These are phyloP conservation scores for Sebastes trivittatus DNA, from an alignment of 2,797 vertebrate genomes.

Conservation along the genomic window DNA sequence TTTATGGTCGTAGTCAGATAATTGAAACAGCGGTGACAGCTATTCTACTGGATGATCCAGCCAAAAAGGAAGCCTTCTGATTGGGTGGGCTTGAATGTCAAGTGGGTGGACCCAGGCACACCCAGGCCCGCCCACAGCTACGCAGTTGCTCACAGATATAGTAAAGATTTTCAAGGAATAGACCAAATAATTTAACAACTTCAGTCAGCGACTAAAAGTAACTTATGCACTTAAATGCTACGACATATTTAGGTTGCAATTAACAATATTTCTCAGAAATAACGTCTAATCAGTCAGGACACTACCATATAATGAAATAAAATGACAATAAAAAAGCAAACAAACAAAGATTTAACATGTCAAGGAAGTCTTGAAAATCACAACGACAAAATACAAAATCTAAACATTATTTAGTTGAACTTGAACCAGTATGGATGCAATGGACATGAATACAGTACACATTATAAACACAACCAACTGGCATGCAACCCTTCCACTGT, in stretches of 20 bases:
- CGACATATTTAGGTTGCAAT: too few species aligned
- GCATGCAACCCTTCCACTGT: background rate
- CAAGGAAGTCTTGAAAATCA: background rate
- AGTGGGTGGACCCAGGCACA: too few species aligned
- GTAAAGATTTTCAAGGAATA: background rate
- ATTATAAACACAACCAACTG: conserved; percentile 1
- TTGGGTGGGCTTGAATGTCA: too few species aligned
- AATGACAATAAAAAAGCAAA: background rate
- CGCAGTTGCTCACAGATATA: background rate
- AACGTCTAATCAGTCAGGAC: background rate
- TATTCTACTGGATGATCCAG: too few species aligned
- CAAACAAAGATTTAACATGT: background rate
- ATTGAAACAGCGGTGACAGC: too few species aligned
- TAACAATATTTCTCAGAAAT: too few species aligned
- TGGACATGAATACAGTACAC: background rate
- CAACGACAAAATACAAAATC: background rate
- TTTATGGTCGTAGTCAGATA: too few species aligned
- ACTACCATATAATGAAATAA: background rate
- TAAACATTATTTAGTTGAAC: too few species aligned
- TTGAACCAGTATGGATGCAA: background rate
- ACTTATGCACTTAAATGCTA: too few species aligned
- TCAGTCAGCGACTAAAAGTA: too few species aligned
- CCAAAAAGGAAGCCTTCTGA: too few species aligned
- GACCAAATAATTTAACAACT: background rate
- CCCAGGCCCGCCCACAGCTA: too few species aligned